phyloP scores from a whole-genome alignment of 2,888 invertebrate species.

The Cryptus viduatorius region DNA sequence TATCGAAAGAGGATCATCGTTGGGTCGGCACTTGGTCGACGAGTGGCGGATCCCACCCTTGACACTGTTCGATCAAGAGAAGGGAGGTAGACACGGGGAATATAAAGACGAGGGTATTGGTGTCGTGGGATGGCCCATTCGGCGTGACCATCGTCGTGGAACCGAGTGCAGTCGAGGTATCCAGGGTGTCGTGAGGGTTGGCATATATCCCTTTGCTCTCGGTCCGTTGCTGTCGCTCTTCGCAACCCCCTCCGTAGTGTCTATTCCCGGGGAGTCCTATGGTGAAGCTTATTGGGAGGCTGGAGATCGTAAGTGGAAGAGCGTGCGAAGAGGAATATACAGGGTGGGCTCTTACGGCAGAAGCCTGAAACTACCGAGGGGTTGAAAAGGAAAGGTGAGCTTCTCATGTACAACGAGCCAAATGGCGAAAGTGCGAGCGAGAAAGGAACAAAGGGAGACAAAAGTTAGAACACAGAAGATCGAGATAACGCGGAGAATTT shows the following conservation, averaged over 20 bases:
- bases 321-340: constrained; percentile 76
- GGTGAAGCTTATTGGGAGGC: constrained; percentile 64
- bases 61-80: constrained; percentile 34
- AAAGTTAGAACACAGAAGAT: constrained; percentile 50
- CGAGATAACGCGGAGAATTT: constrained; percentile 58
- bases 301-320: constrained; percentile 78
- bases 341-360: constrained; percentile 46
- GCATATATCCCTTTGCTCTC: constrained; percentile 29
- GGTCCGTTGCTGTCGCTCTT: constrained; percentile 19
- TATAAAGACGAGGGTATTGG: constrained; percentile 83
- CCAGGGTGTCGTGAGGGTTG: constrained; percentile 76
- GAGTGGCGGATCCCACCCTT: constrained; percentile 31
- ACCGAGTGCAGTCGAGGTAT: constrained; percentile 78
- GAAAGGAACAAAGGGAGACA: constrained; percentile 59
- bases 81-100: constrained; percentile 65
- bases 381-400: constrained; percentile 64
- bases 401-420: constrained; percentile 45
- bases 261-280: constrained; percentile 50
- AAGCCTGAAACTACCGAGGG: constrained; percentile 43
- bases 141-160: constrained; percentile 81
- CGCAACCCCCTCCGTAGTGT: constrained; percentile 20
- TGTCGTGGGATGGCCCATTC: constrained; percentile 82
- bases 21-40: constrained; percentile 30
- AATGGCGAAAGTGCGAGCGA: constrained; percentile 55
- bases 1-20: constrained; percentile 65